phyloP scores from a whole-genome alignment of 2,797 vertebrate genomes.

The Catharus ustulatus region DNA sequence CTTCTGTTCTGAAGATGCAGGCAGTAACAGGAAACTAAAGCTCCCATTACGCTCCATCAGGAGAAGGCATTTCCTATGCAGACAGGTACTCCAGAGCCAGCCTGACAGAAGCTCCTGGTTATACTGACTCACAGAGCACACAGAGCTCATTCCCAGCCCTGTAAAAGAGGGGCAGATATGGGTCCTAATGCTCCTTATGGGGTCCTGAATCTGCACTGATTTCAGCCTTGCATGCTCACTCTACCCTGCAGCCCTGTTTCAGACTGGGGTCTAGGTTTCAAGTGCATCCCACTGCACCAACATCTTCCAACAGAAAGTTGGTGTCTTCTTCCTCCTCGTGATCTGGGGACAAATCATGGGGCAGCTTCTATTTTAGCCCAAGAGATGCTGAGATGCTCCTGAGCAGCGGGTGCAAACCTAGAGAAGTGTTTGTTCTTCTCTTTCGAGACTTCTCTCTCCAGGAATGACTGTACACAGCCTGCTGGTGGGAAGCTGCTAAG shows the following conservation, averaged over 20 bases:
- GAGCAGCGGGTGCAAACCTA: background rate
- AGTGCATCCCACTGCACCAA: background rate
- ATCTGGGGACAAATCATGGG: background rate
- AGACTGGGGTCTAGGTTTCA: background rate
- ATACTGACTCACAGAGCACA: background rate
- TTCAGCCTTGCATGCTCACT: background rate
- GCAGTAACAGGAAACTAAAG: background rate
- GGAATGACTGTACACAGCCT: background rate
- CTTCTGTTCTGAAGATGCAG: constrained; percentile 12
- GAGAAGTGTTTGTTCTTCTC: background rate
- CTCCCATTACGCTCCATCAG: background rate
- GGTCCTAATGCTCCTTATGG: background rate
- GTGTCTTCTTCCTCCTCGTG: background rate
- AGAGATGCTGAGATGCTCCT: background rate
- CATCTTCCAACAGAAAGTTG: background rate
- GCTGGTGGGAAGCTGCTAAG: background rate
- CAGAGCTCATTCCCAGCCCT: background rate
- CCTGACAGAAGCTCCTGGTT: background rate
- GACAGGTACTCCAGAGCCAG: background rate
- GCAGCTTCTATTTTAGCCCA: background rate
- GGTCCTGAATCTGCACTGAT: background rate
- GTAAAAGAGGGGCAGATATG: background rate
- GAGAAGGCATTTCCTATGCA: background rate
- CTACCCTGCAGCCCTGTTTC: background rate
- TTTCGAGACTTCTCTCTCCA: background rate